phyloP scores from a whole-genome alignment of 35 echinoderm and acorn worm genomes.

The Apostichopus japonicus region DNA sequence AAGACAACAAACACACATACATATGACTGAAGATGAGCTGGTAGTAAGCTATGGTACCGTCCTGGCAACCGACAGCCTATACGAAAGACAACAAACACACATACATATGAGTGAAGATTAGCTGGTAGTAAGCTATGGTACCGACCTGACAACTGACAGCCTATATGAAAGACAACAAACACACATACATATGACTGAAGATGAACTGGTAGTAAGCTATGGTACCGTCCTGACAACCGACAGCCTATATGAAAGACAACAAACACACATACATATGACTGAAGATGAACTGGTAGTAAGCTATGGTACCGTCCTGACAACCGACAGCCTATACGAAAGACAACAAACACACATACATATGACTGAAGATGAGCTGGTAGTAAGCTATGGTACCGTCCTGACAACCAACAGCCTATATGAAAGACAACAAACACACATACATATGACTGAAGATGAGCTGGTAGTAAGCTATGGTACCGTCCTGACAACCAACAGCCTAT shows the following conservation, averaged over 20 bases:
- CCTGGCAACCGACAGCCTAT: conserved; percentile 92
- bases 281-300: conserved; percentile 94
- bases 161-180: conserved; percentile 46
- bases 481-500: conserved; percentile 92
- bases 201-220: conserved; percentile 95
- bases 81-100: conserved; percentile 28
- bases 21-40: conserved; percentile 94
- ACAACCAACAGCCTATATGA: conserved; percentile 81
- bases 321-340: conserved; percentile 75
- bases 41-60: conserved; percentile 94
- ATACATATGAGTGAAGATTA: conserved; percentile 89
- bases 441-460: conserved; percentile 94
- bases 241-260: conserved; percentile 63
- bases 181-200: conserved; percentile 84
- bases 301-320: conserved; percentile 95
- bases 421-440: conserved; percentile 47
- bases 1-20: conserved; percentile 47
- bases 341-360: conserved; percentile 58
- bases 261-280: conserved; percentile 71
- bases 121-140: conserved; percentile 93
- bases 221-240: conserved; percentile 94
- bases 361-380: conserved; percentile 96
- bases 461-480: conserved; percentile 94
- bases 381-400: conserved; percentile 96
- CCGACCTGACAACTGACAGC: conserved; percentile 94